phyloP scores from a whole-genome alignment of 2,888 invertebrate species.

The Idaea dimidiata region DNA sequence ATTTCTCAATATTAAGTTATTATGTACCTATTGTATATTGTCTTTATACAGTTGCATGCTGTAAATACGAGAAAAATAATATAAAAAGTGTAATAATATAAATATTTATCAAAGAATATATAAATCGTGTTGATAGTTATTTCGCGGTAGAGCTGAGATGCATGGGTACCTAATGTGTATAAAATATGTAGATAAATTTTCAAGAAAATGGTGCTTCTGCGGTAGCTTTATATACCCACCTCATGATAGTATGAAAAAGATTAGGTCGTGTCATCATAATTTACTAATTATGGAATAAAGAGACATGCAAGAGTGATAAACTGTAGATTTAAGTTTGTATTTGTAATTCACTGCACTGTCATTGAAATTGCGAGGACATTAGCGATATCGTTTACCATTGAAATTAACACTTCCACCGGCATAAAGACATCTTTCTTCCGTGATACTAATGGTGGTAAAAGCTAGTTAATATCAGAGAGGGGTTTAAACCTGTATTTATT shows the following conservation, averaged over 20 bases:
- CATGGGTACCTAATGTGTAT: background rate
- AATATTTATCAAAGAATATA: no score
- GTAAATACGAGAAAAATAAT: background rate
- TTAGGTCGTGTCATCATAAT: constrained; percentile 7
- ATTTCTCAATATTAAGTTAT: background rate
- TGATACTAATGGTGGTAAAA: constrained; percentile 6
- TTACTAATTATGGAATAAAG: constrained; percentile 11
- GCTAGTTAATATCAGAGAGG: constrained; percentile 3
- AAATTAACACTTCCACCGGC: background rate
- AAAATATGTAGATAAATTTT: background rate
- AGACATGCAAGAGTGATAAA: background rate
- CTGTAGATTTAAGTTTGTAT: background rate
- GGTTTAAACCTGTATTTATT: constrained; percentile 40
- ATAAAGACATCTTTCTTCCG: background rate
- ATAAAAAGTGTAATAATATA: background rate
- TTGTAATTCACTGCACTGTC: background rate
- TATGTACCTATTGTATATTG: background rate
- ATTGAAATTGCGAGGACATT: background rate
- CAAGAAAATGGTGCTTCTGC: constrained; percentile 10
- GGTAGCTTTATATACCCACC: constrained; percentile 8
- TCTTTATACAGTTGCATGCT: background rate
- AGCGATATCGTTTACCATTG: background rate
- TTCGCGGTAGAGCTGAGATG: background rate
- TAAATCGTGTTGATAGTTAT: background rate
- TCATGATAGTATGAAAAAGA: background rate